These are phyloP conservation scores for Uropsilus gracilis DNA, from an alignment of 2,113 vertebrate genomes.

Conservation along the genomic window DNA sequence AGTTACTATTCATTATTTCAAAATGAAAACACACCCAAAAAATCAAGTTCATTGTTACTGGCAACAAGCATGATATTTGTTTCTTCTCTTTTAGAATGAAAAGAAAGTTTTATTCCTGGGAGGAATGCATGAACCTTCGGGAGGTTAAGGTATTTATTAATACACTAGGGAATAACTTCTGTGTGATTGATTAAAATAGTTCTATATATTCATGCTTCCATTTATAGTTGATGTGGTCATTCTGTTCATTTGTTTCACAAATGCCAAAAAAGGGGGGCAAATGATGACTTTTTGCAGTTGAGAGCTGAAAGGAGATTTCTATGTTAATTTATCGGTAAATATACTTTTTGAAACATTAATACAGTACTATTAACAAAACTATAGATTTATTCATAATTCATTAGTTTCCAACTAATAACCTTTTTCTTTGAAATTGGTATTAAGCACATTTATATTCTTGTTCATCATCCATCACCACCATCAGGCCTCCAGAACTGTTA, in stretches of 20 bases:
- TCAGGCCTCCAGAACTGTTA: background rate
- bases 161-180: constrained; percentile 21
- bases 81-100: constrained; percentile 91
- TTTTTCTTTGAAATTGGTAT: constrained; percentile 9
- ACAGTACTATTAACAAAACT: background rate
- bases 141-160: constrained; percentile 93
- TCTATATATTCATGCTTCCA: background rate
- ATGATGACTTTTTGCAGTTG: background rate
- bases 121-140: constrained; percentile 98
- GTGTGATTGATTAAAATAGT: constrained; percentile 31
- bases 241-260: background rate
- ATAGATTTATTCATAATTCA: background rate
- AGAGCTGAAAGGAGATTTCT: background rate
- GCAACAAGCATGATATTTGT: constrained; percentile 56
- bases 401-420: background rate
- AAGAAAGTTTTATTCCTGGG: constrained; percentile 98
- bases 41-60: background rate
- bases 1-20: constrained; percentile 1
- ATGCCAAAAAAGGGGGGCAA: background rate
- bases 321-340: background rate
- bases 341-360: background rate
- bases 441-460: background rate
- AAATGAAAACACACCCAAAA: constrained; percentile 6
- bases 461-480: background rate
- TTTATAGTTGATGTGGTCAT: background rate